A percentile compares a stretch with the other conserved stretches of the same genome.
Conservation (phyloP, 2,113 vertebrate genomes). For the Istiophorus platypterus region DNA sequence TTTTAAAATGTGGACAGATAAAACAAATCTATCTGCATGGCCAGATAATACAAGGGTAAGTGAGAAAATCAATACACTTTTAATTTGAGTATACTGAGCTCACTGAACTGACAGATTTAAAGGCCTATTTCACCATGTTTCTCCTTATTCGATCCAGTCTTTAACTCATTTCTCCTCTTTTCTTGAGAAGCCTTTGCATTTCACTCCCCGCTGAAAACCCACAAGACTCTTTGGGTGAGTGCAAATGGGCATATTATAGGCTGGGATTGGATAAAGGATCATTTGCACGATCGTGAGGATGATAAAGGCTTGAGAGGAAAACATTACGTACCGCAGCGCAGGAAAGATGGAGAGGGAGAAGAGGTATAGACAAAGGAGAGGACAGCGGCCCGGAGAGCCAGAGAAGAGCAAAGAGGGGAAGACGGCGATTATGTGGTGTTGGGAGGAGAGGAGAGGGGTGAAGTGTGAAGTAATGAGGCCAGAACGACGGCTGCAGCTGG, state of each 20-base stretch:
- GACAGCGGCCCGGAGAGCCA: slow-evolving; percentile 2
- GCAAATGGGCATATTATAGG: not conserved
- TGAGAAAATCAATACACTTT: not conserved
- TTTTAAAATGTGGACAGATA: not conserved
- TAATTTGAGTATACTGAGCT: not conserved
- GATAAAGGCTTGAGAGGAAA: slow-evolving; percentile 8
- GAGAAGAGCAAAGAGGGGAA: slow-evolving; percentile 15
- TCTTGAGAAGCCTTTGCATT: slow-evolving; percentile 14
- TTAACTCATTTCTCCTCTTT: not conserved
- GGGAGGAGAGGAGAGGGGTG: slow-evolving; percentile 51
- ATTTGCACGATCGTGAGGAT: not conserved
- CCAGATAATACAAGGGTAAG: not conserved
- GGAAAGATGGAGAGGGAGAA: not conserved
- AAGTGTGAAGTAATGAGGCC: slow-evolving; percentile 74
- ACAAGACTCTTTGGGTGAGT: not conserved
- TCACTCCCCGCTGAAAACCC: not conserved
- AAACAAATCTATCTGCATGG: not conserved
- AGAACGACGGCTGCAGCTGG: slow-evolving; percentile 72
- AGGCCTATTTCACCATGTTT: not conserved
- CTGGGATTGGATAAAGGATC: not conserved
- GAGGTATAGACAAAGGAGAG: slow-evolving; percentile 9
- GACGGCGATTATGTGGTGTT: slow-evolving; percentile 46
- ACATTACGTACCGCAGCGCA: too few relatives aligned
- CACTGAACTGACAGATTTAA: not conserved
- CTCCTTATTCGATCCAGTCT: not conserved